A percentile compares a stretch with the other conserved stretches of the same genome.
Conservation (phyloP, 1,140 invertebrate genomes). For the Latrodectus geometricus region DNA sequence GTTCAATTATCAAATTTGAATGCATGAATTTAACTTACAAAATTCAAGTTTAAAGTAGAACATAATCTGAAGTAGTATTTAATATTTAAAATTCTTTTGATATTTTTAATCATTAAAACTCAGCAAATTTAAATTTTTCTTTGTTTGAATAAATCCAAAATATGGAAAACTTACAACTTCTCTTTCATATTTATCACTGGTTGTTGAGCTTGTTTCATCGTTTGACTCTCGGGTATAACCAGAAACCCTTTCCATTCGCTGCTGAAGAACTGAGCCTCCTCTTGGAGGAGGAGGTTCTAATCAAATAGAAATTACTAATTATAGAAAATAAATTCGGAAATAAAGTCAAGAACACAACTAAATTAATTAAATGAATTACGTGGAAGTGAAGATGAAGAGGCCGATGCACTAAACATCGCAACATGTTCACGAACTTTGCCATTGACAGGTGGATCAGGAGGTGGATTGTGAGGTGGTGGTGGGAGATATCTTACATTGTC, state of each 20-base stretch:
- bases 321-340: neutral
- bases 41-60: no score
- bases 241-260: slow-evolving; percentile 51
- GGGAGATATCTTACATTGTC: slow-evolving; percentile 48
- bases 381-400: slow-evolving; percentile 32
- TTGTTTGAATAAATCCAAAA: neutral
- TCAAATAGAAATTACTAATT: neutral
- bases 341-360: neutral
- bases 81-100: no score
- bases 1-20: no score
- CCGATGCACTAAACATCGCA: slow-evolving; percentile 53
- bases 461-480: slow-evolving; percentile 57
- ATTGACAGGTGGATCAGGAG: slow-evolving; percentile 60
- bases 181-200: slow-evolving; percentile 61
- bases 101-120: no score
- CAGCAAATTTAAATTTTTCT: neutral
- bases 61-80: no score
- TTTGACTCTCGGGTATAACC: slow-evolving; percentile 52
- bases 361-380: slow-evolving; percentile 29
- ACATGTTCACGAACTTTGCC: slow-evolving; percentile 60
- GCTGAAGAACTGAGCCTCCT: slow-evolving; percentile 41
- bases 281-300: slow-evolving; percentile 39
- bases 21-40: no score
- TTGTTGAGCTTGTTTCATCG: slow-evolving; percentile 61
- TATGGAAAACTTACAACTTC: slow-evolving; percentile 60